Evolutionary conservation across 2,797 vertebrate genomes (phyloP).

Genomic region (Micropoecilia bifurca): DNA sequence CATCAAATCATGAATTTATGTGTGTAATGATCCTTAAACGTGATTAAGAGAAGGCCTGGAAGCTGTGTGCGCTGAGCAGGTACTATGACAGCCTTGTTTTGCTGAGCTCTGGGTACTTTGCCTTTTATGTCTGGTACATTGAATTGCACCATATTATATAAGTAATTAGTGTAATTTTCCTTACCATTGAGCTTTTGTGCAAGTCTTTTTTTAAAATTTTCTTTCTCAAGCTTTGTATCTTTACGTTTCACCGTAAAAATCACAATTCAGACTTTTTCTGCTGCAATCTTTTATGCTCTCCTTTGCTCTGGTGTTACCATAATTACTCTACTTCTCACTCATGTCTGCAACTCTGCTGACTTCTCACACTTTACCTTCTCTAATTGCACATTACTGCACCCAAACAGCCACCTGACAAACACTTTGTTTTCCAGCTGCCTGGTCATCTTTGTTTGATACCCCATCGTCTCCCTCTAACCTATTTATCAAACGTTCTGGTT

Average conservation of each 20-base stretch:
- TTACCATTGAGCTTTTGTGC: slow-evolving; percentile 8
- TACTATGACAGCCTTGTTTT: slow-evolving; percentile 14
- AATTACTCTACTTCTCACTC: slow-evolving; percentile 43
- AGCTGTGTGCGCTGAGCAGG: slow-evolving; percentile 30
- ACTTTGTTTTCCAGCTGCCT: slow-evolving; percentile 18
- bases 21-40: slow-evolving; percentile 31
- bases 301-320: slow-evolving; percentile 20
- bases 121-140: slow-evolving; percentile 13
- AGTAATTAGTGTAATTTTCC: not conserved
- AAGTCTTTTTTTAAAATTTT: not conserved
- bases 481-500: slow-evolving; percentile 36
- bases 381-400: slow-evolving; percentile 16
- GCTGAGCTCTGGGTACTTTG: slow-evolving; percentile 1
- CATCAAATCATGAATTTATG: slow-evolving; percentile 18
- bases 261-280: slow-evolving; percentile 18
- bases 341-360: slow-evolving; percentile 4
- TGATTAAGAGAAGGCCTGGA: slow-evolving; percentile 19
- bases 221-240: slow-evolving; percentile 9
- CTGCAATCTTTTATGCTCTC: slow-evolving; percentile 3
- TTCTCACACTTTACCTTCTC: slow-evolving; percentile 5
- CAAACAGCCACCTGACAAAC: slow-evolving; percentile 25
- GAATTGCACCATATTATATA: slow-evolving; percentile 2
- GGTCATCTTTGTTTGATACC: slow-evolving; percentile 32
- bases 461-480: slow-evolving; percentile 24
- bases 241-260: slow-evolving; percentile 1